Evolutionary conservation across 2,113 vertebrate species (phyloP).

Genomic region (Odobenus rosmarus): DNA sequence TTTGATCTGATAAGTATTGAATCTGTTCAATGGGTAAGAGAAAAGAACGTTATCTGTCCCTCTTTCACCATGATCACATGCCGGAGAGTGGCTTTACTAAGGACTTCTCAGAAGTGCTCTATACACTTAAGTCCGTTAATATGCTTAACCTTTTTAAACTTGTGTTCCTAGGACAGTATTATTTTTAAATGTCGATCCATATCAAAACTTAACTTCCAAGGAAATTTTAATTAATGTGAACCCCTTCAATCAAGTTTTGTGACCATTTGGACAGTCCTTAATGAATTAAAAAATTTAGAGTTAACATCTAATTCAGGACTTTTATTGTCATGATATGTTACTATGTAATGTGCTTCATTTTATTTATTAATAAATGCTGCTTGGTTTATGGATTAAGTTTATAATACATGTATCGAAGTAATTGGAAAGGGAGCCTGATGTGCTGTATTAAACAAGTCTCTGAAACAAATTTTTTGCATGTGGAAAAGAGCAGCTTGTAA

Average conservation of each 20-base stretch:
- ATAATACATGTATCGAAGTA: slow-evolving; percentile 22
- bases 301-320: slow-evolving; percentile 39
- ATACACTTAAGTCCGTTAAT: not conserved
- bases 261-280: not conserved
- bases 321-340: not conserved
- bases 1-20: slow-evolving; percentile 36
- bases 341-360: slow-evolving; percentile 37
- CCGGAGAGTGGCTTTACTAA: not conserved
- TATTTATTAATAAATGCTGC: slow-evolving; percentile 58
- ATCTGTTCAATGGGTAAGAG: slow-evolving; percentile 28
- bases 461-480: not conserved
- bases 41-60: not conserved
- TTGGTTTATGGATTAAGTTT: slow-evolving; percentile 49
- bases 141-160: not conserved
- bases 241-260: slow-evolving; percentile 23
- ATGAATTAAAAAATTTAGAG: slow-evolving; percentile 36
- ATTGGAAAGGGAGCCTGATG: slow-evolving; percentile 38
- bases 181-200: slow-evolving; percentile 31
- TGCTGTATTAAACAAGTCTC: slow-evolving; percentile 49
- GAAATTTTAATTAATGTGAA: slow-evolving; percentile 50
- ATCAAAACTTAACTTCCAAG: slow-evolving; percentile 47
- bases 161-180: not conserved
- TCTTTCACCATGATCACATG: not conserved
- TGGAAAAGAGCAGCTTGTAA: slow-evolving; percentile 32
- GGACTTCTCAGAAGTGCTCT: not conserved